Base-by-base conservation (phyloP, 2,797 vertebrate species). In the Acanthis flammea region DNA sequence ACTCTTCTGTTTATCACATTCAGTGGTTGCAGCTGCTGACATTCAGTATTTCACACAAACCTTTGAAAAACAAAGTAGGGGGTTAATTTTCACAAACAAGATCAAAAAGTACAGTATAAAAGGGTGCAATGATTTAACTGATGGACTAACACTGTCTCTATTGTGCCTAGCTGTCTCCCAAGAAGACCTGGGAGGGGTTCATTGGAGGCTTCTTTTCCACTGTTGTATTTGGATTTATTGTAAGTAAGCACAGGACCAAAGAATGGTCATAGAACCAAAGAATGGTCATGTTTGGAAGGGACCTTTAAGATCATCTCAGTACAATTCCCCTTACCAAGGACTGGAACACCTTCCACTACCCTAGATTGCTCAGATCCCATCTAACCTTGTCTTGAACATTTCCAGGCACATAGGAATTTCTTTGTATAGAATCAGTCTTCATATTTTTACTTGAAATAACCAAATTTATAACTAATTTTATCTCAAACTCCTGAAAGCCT, bases 161-260 rank as follows among this genome's bases (percentile, higher is more conserved):
- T 91, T 88, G 31, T 88, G 45, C 84, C 62, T 97, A 99, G 99
- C 98, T 99, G 54, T 99, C 99, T 41, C 99, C 99, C 22, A 99
- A 99, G 98, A 99, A 99, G 98, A 99, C 99, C 51, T 99, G 99
- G 99, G 99, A 99, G 97, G 99, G 99, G 30, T 99, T 99, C 98
- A 99, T 99, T 71, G 99, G 99, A 37, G 99, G 99, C 16, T 99
- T 99, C 98, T 99, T 99, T 96, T 97, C 98, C 93, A 99, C 99
- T 5, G 98, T 99, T 94, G 95, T 99, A 47, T 99, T 99, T 90
- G 99, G 99, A 96, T 99, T 99, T 97, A 95, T 99, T 79, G 99
- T 99, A 97, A 99, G 99, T 98, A 96, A 85, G 76, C 51, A 33
- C 41, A 45, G 31, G 25, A 89, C 48, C 48, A 8, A 39, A 39